A percentile compares a stretch with the other conserved stretches of the same genome.
These are phyloP conservation scores for Anthrax anthrax DNA, from an alignment of 2,888 invertebrate species.

Conservation along the genomic window DNA sequence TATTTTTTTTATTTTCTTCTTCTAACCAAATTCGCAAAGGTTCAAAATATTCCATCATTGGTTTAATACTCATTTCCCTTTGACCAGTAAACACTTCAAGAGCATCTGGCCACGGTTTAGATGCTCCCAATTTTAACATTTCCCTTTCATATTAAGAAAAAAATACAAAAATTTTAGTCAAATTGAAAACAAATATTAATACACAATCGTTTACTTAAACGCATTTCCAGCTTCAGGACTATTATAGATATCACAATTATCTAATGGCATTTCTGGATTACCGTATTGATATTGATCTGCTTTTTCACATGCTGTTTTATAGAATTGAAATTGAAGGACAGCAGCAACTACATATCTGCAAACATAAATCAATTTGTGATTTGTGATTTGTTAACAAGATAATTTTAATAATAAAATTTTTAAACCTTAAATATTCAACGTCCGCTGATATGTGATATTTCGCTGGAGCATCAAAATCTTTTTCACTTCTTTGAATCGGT, in stretches of 20 bases:
- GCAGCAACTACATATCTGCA: conserved; percentile 55
- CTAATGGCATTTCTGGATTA: conserved; percentile 51
- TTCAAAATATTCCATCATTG: conserved; percentile 65
- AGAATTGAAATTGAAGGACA: conserved; percentile 68
- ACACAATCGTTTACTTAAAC: conserved; percentile 38
- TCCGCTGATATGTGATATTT: conserved; percentile 61
- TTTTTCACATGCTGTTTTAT: conserved; percentile 54
- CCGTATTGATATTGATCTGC: conserved; percentile 65
- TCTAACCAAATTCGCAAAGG: conserved; percentile 63
- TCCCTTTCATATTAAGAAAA: conserved; percentile 33
- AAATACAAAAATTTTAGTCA: background rate
- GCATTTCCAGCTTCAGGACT: conserved; percentile 64
- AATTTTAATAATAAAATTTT: background rate
- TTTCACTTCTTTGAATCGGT: conserved; percentile 46
- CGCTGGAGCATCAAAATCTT: conserved; percentile 61
- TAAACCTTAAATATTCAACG: conserved; percentile 53
- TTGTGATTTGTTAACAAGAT: too few species aligned
- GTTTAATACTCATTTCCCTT: conserved; percentile 57
- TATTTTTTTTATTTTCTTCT: conserved; percentile 54
- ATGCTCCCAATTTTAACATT: conserved; percentile 58
- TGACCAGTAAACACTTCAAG: conserved; percentile 68
- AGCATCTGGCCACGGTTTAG: conserved; percentile 71
- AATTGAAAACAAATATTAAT: background rate
- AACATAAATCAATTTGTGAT: background rate
- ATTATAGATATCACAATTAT: conserved; percentile 75